Conservation (phyloP, 2,797 vertebrate species). For the Microhierax caerulescens region DNA sequence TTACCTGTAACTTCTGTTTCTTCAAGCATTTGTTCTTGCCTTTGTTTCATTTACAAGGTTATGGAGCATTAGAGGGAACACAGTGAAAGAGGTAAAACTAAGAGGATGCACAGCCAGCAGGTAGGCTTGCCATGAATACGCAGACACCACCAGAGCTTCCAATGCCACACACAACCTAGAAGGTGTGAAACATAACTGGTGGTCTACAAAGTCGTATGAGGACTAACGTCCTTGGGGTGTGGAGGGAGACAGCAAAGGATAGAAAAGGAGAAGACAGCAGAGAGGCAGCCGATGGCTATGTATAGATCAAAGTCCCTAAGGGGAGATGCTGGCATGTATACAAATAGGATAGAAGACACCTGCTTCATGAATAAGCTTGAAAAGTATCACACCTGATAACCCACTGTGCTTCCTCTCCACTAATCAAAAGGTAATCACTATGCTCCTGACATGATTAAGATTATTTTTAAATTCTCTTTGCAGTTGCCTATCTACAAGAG, state of each 20-base stretch:
- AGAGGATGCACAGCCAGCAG: neutral
- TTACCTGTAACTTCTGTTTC: neutral
- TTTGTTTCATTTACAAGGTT: neutral
- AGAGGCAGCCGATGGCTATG: neutral
- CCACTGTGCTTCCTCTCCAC: neutral
- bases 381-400: neutral
- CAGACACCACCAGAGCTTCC: neutral
- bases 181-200: neutral
- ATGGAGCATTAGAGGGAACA: neutral
- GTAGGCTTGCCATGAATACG: neutral
- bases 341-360: neutral
- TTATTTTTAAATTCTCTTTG: conserved; percentile 12
- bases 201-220: neutral
- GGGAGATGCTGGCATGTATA: neutral
- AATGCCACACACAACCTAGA: neutral
- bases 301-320: neutral
- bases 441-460: neutral
- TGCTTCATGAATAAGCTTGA: neutral
- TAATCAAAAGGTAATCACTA: neutral
- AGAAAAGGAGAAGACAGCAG: neutral
- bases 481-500: neutral
- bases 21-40: neutral
- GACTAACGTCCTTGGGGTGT: neutral
- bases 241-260: neutral
- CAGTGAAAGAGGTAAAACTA: neutral